These are phyloP conservation scores for Eupithecia subfuscata DNA, from an alignment of 2,888 invertebrate genomes.

Conservation along the genomic window DNA sequence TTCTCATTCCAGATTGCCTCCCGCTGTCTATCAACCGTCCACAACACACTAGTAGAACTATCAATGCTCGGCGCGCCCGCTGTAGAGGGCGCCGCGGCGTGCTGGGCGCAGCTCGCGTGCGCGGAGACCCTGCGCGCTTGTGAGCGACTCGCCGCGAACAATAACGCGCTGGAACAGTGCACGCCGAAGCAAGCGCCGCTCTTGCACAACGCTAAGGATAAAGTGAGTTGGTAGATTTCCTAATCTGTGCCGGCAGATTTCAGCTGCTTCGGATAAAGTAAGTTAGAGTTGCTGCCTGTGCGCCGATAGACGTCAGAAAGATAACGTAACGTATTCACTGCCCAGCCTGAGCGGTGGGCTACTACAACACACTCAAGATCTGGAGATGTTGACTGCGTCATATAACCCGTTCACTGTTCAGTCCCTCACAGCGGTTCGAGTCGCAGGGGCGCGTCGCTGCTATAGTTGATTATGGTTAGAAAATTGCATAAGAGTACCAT, in stretches of 20 bases:
- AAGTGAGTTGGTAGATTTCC: constrained; percentile 77
- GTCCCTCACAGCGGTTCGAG: neutral
- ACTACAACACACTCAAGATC: too few relatives aligned
- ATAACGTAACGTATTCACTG: too few relatives aligned
- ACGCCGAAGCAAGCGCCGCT: constrained; percentile 93
- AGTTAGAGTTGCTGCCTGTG: neutral
- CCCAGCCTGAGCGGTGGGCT: too few relatives aligned
- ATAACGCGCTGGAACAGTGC: constrained; percentile 88
- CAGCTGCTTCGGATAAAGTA: neutral
- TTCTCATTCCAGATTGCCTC: constrained; percentile 88
- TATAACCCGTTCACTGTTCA: too few relatives aligned
- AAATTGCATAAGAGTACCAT: too few relatives aligned
- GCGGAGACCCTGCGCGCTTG: constrained; percentile 94
- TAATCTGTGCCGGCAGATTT: neutral
- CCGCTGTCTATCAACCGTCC: constrained; percentile 94
- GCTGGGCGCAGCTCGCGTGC: constrained; percentile 97
- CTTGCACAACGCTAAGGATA: constrained; percentile 88
- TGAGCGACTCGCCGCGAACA: constrained; percentile 85
- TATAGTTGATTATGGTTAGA: too few relatives aligned
- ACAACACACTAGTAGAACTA: constrained; percentile 94
- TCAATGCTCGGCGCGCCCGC: constrained; percentile 90
- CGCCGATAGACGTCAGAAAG: neutral
- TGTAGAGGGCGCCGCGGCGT: constrained; percentile 93
- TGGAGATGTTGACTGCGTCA: too few relatives aligned
- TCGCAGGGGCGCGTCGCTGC: too few relatives aligned